Evolutionary conservation across 2,888 invertebrate genomes (phyloP).

Genomic region (Sesia bembeciformis): DNA sequence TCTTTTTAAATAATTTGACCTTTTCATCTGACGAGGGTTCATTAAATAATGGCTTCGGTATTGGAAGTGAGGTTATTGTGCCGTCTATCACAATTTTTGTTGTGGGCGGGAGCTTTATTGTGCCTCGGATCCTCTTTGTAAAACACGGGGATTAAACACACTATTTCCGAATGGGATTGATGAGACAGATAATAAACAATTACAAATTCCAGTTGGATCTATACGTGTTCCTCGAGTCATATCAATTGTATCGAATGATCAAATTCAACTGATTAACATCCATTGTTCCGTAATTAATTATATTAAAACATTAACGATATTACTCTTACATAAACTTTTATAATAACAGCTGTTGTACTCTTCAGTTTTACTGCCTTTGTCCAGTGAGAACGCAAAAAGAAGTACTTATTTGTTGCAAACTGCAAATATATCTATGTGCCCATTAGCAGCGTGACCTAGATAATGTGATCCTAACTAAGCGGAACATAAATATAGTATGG

Average conservation of each 20-base stretch:
- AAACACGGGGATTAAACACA: constrained; percentile 6
- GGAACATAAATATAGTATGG: constrained; percentile 1
- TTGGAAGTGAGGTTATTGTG: constrained; percentile 67
- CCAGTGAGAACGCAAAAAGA: too few species aligned
- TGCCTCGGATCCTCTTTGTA: constrained; percentile 5
- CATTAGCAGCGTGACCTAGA: constrained; percentile 3
- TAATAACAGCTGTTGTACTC: too few species aligned
- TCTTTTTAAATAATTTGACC: constrained; percentile 74
- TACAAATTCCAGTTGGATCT: too few species aligned
- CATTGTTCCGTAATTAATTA: too few species aligned
- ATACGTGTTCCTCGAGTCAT: too few species aligned
- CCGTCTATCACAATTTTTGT: constrained; percentile 66
- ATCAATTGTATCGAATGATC: too few species aligned
- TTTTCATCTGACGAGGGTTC: constrained; percentile 73
- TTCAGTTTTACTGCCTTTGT: too few species aligned
- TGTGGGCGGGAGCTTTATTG: constrained; percentile 39
- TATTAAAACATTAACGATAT: too few species aligned
- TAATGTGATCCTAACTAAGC: background rate
- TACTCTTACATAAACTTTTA: too few species aligned
- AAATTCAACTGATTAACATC: too few species aligned
- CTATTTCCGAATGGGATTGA: constrained; percentile 9
- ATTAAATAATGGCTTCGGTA: constrained; percentile 70
- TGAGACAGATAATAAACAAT: constrained; percentile 13
- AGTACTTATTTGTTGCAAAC: too few species aligned
- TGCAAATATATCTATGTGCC: background rate